phyloP scores from a whole-genome alignment of 2,888 invertebrate genomes.

The Parnassius smintheus region DNA sequence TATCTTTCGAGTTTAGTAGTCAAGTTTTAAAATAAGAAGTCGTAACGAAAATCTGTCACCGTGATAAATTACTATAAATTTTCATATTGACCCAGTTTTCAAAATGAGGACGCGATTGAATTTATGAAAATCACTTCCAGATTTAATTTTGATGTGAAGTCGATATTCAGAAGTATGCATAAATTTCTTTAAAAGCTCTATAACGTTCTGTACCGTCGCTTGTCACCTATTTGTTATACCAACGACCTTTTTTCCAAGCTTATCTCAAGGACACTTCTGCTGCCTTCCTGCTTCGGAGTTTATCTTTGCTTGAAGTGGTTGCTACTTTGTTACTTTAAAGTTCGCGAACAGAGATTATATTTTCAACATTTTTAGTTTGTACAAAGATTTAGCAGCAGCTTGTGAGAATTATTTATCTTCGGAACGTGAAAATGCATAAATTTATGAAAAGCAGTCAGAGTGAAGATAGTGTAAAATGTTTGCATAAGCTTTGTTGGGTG shows the following conservation, averaged over 20 bases:
- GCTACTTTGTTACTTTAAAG: slow-evolving; percentile 39
- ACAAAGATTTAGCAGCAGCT: slow-evolving; percentile 13
- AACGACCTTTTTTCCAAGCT: slow-evolving; percentile 35
- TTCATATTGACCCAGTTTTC: too few relatives aligned
- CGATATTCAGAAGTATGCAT: neutral
- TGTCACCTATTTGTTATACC: slow-evolving; percentile 33
- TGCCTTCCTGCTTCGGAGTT: slow-evolving; percentile 35
- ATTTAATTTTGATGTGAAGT: neutral
- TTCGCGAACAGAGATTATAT: slow-evolving; percentile 30
- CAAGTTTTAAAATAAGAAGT: too few relatives aligned
- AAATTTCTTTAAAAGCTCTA: slow-evolving; percentile 11
- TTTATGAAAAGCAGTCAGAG: neutral
- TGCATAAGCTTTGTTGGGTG: too few relatives aligned
- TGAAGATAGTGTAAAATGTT: neutral
- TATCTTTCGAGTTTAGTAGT: too few relatives aligned
- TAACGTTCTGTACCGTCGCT: slow-evolving; percentile 31
- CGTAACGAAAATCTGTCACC: too few relatives aligned
- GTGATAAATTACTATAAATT: too few relatives aligned
- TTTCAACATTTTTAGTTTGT: slow-evolving; percentile 29
- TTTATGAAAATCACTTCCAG: too few relatives aligned
- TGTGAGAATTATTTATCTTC: slow-evolving; percentile 16
- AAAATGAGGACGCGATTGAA: too few relatives aligned
- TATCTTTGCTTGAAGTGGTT: slow-evolving; percentile 40
- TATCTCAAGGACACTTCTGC: slow-evolving; percentile 42
- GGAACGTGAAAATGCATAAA: slow-evolving; percentile 23